These are phyloP conservation scores for Leptinotarsa texana DNA, from an alignment of 1,140 invertebrate genomes.

Conservation along the genomic window DNA sequence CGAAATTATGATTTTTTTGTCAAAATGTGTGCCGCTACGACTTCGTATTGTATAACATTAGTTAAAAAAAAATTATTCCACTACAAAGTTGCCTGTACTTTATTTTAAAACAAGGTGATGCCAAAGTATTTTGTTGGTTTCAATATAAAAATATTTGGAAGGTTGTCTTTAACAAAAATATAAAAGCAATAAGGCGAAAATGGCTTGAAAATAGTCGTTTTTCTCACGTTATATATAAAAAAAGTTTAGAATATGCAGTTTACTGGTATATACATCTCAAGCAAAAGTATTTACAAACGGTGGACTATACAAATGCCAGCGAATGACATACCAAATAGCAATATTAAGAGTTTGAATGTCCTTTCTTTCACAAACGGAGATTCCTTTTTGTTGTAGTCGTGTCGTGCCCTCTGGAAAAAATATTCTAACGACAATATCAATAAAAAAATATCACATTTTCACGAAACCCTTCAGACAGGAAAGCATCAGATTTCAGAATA, in stretches of 20 bases:
- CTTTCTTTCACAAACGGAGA: neutral
- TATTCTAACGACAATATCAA: neutral
- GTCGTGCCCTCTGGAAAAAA: neutral
- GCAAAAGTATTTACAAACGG: neutral
- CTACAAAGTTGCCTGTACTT: too few species aligned
- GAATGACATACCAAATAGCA: neutral
- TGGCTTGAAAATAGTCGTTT: too few species aligned
- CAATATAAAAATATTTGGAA: too few species aligned
- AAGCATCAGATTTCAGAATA: neutral
- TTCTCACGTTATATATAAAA: neutral
- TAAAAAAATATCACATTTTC: constrained; percentile 7
- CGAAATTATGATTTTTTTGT: too few species aligned
- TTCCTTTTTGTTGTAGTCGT: neutral
- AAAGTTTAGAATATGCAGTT: neutral
- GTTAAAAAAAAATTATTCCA: too few species aligned
- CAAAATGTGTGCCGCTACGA: too few species aligned
- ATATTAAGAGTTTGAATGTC: neutral
- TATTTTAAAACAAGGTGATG: too few species aligned
- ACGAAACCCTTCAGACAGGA: neutral
- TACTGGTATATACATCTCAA: neutral
- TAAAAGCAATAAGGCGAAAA: too few species aligned
- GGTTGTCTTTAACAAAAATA: too few species aligned
- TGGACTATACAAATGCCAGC: neutral
- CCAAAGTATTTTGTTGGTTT: too few species aligned
- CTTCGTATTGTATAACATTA: too few species aligned